Percentiles rank a stretch among this genome's conserved stretches.
Conservation (phyloP, 2,113 vertebrate species). For the Megaptera novaeangliae region DNA sequence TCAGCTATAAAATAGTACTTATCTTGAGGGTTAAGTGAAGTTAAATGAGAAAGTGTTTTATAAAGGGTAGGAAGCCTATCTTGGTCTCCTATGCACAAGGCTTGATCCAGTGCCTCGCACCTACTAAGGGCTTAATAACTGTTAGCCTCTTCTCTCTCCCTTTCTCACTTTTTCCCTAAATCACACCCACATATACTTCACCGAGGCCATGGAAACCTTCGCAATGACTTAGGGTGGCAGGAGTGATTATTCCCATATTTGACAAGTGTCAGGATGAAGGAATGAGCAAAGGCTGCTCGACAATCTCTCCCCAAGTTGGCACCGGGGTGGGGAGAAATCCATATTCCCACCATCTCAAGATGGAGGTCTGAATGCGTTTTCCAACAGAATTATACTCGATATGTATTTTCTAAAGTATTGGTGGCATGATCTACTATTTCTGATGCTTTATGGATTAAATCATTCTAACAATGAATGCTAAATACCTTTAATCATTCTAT, state of each 20-base stretch:
- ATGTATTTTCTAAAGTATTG: neutral
- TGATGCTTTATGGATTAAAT: neutral
- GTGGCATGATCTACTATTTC: neutral
- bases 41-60: neutral
- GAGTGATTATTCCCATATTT: too few species aligned
- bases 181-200: neutral
- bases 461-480: neutral
- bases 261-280: neutral
- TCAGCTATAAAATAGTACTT: neutral
- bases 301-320: neutral
- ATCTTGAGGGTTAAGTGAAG: neutral
- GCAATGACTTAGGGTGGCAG: neutral
- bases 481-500: neutral
- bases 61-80: neutral
- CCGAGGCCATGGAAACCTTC: neutral
- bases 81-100: neutral
- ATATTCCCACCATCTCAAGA: neutral
- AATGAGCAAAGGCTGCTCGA: neutral
- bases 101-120: neutral
- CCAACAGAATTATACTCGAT: neutral
- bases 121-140: neutral
- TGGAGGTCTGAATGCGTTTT: neutral
- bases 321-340: neutral
- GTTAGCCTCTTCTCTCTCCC: neutral
- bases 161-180: neutral